Percentiles rank a stretch among this genome's conserved stretches.
Evolutionary conservation across 2,888 invertebrate species (phyloP).

Genomic region (Stenichneumon culpator): DNA sequence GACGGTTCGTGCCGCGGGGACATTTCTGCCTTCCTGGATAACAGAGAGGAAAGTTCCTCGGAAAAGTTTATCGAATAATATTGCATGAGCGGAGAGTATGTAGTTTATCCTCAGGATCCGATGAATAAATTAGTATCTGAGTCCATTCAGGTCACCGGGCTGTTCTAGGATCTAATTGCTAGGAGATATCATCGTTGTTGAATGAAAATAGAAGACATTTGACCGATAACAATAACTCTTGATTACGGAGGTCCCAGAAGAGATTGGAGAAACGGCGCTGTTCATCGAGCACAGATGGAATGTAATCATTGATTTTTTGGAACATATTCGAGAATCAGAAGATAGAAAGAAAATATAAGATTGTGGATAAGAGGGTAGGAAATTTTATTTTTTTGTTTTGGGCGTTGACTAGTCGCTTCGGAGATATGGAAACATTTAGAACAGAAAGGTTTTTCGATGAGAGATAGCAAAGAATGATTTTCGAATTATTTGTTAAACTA

Average conservation of each 20-base stretch:
- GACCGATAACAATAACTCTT: background rate
- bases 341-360: background rate
- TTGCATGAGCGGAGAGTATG: background rate
- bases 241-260: background rate
- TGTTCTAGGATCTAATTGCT: background rate
- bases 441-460: background rate
- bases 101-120: background rate
- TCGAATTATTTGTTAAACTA: too few species aligned
- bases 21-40: background rate
- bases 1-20: constrained; percentile 5
- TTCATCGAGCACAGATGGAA: background rate
- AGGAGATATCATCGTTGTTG: constrained; percentile 9
- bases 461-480: background rate
- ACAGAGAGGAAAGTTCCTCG: constrained; percentile 1
- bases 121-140: background rate
- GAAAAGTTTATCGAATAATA: constrained; percentile 1
- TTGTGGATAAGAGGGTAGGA: background rate
- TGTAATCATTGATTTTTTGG: background rate
- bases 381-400: background rate
- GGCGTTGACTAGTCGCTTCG: background rate
- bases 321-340: background rate
- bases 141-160: background rate
- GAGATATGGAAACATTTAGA: too few species aligned
- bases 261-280: background rate
- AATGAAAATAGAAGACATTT: background rate